These are phyloP conservation scores for Chionomys nivalis DNA, from an alignment of 2,113 vertebrate genomes.

Conservation along the genomic window DNA sequence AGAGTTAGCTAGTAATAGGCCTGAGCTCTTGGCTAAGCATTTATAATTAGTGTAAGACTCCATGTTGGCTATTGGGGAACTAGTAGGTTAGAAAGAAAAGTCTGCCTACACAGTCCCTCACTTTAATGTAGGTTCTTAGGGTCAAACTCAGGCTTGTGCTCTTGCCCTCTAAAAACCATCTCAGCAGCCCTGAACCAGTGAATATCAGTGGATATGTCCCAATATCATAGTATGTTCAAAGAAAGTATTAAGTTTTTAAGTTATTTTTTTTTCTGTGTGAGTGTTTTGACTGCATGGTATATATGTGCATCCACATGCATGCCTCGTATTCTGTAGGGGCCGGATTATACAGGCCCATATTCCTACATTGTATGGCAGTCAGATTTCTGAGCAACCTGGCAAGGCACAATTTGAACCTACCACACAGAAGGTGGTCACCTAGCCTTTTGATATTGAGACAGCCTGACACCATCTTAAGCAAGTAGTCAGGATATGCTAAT, in stretches of 20 bases:
- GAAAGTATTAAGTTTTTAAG: neutral
- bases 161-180: neutral
- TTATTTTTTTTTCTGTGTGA: neutral
- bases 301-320: neutral
- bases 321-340: neutral
- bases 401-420: too few relatives aligned
- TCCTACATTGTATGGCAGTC: too few relatives aligned
- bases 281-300: neutral
- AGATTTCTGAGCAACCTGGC: too few relatives aligned
- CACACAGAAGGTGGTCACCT: too few relatives aligned
- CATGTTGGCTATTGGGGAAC: neutral
- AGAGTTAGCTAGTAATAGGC: neutral
- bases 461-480: too few relatives aligned
- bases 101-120: neutral
- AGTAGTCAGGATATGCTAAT: too few relatives aligned
- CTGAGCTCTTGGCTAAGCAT: neutral
- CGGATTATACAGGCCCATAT: too few relatives aligned
- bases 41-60: neutral
- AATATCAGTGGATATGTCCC: neutral
- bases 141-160: neutral
- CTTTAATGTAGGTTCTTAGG: neutral
- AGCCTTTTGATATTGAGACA: too few relatives aligned
- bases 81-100: neutral
- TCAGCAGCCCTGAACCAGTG: neutral
- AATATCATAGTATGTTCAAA: neutral